These are phyloP conservation scores for Erethizon dorsatum DNA, from an alignment of 2,797 vertebrate genomes.

Conservation along the genomic window DNA sequence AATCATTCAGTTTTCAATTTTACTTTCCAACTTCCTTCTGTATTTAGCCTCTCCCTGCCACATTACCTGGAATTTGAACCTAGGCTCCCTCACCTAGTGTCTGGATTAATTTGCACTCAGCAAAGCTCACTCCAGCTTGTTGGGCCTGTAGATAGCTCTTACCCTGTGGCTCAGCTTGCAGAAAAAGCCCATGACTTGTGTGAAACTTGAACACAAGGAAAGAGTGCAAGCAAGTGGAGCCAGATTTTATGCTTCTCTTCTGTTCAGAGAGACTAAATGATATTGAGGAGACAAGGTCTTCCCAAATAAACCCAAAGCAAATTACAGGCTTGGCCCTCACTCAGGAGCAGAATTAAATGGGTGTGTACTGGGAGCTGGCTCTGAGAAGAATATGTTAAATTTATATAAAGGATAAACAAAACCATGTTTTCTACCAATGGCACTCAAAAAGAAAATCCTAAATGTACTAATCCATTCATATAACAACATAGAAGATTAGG, in stretches of 20 bases:
- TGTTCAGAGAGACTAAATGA: background rate
- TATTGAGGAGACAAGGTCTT: background rate
- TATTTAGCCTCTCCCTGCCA: background rate
- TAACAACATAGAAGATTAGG: background rate
- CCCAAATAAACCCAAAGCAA: background rate
- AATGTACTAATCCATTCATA: background rate
- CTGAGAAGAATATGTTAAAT: background rate
- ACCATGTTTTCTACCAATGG: background rate
- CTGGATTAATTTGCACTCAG: background rate
- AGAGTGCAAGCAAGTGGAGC: accelerated
- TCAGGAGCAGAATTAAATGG: background rate
- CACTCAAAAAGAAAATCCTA: background rate
- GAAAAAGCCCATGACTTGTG: background rate
- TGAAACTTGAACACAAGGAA: background rate
- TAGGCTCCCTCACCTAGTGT: background rate
- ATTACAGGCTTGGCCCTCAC: background rate
- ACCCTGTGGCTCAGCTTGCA: background rate
- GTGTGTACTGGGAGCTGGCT: background rate
- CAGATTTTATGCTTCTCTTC: background rate
- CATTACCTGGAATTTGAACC: background rate
- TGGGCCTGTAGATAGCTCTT: background rate
- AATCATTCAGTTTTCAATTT: background rate
- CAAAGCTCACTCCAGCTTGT: background rate
- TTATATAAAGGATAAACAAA: background rate
- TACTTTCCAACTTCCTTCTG: background rate